Evolutionary conservation across 2,888 invertebrate species (phyloP), one percentile per base, ranked within the genome.

Genomic region (Rosalia funebris): DNA sequence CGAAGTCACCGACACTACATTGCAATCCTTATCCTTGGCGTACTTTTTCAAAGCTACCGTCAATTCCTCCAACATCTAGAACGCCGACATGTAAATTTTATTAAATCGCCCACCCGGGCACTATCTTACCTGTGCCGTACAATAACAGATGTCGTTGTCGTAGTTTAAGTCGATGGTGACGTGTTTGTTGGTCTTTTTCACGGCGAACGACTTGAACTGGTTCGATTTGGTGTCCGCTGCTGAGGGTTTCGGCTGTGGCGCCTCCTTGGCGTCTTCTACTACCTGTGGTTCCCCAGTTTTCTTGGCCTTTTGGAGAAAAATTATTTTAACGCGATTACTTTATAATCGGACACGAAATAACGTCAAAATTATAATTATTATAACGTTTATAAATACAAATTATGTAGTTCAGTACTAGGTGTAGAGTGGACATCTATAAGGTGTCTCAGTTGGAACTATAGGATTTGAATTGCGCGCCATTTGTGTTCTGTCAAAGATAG

Each of bases 51-150:
- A 80, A 10, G 89, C 89, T 57, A 87, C 85, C 52, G 86, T 86
- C 62, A 96, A 81, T 79, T 95, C 95, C 72, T 87, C 87, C 77
- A 96, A 85, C 52, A 93, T 87, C 92, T 91, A 77, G 41, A 83
- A 47, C 34, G 41, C 2, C 20, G 36, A 20, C 11, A 0, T 5
- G 2, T 45, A 15, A 45, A 20, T 25, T 20, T 15, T 32, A 32
- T 37, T 25, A 17, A 37, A 20, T 9, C 9, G 9, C 10, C n/a
- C 10, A 10, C 15, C 5, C 4, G 2, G 1, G n/a, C 15, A 3
- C 17, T 20, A 9, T 15, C 19, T 66, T 61, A 73, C 73, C 66
- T 73, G 63, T 12, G 66, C 64, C 4, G 70, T 71, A 17, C 75
- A 66, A 41, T 70, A 75, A 47, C 68, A 68, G 32, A 66, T 61